A percentile compares a stretch with the other conserved stretches of the same genome.
phyloP scores from a whole-genome alignment of 2,888 invertebrate genomes.

The Agonopterix subpropinquella region DNA sequence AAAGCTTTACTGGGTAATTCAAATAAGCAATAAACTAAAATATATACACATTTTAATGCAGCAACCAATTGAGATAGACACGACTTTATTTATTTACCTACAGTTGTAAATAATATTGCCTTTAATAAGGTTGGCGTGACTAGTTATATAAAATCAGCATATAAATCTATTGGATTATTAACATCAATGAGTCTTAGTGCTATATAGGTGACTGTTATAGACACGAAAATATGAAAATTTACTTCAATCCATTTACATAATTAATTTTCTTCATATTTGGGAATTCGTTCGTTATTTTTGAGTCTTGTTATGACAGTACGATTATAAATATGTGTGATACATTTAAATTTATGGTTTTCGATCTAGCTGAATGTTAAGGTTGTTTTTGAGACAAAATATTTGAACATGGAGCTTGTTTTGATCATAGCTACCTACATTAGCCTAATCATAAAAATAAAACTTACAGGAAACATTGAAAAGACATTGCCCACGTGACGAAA shows the following conservation, averaged over 20 bases:
- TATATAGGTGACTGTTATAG: slow-evolving; percentile 15
- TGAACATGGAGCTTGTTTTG: neutral
- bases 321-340: no score
- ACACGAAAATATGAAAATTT: slow-evolving; percentile 27
- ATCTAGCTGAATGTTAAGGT: no score
- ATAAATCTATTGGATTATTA: slow-evolving; percentile 37
- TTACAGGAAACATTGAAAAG: slow-evolving; percentile 15
- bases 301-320: no score
- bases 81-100: slow-evolving; percentile 28
- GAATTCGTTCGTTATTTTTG: slow-evolving; percentile 35
- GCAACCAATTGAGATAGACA: slow-evolving; percentile 29
- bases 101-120: slow-evolving; percentile 29
- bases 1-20: slow-evolving; percentile 19
- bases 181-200: slow-evolving; percentile 19
- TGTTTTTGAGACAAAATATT: no score
- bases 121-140: slow-evolving; percentile 25
- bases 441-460: neutral
- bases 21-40: slow-evolving; percentile 9
- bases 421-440: neutral
- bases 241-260: slow-evolving; percentile 37
- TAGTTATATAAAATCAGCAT: slow-evolving; percentile 28
- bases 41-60: slow-evolving; percentile 9
- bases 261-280: slow-evolving; percentile 35
- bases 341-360: no score
- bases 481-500: slow-evolving; percentile 13